phyloP scores from a whole-genome alignment of 2,113 vertebrate species.

The Amphilophus citrinellus region DNA sequence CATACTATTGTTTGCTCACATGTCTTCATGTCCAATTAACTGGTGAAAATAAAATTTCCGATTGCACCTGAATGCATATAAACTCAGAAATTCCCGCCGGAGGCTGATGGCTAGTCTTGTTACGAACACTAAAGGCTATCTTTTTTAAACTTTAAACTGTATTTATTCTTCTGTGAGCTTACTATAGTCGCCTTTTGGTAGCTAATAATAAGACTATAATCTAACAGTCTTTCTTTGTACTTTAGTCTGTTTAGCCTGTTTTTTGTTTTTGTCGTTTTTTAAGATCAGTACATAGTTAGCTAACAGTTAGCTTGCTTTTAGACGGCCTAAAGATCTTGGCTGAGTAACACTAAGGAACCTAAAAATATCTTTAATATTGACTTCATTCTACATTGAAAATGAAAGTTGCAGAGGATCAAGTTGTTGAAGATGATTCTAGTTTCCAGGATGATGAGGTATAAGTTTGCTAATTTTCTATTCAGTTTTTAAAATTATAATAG shows the following conservation, averaged over 20 bases:
- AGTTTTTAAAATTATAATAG: fast-evolving
- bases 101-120: not conserved
- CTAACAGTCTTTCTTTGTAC: not conserved
- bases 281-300: not conserved
- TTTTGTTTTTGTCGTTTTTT: not conserved
- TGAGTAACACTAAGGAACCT: not conserved
- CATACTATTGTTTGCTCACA: not conserved
- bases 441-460: conserved; percentile 92
- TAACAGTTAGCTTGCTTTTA: not conserved
- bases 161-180: not conserved
- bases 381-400: conserved; percentile 67
- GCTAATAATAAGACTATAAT: not conserved
- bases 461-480: not conserved
- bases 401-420: conserved; percentile 90
- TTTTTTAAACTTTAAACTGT: not conserved
- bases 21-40: not conserved
- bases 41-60: not conserved
- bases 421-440: conserved; percentile 86
- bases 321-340: not conserved
- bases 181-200: fast-evolving
- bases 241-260: not conserved
- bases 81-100: conserved; percentile 47
- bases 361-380: not conserved
- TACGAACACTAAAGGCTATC: fast-evolving
- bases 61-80: not conserved